Conservation (phyloP, 2,113 vertebrate species). For the Rafetus swinhoei region DNA sequence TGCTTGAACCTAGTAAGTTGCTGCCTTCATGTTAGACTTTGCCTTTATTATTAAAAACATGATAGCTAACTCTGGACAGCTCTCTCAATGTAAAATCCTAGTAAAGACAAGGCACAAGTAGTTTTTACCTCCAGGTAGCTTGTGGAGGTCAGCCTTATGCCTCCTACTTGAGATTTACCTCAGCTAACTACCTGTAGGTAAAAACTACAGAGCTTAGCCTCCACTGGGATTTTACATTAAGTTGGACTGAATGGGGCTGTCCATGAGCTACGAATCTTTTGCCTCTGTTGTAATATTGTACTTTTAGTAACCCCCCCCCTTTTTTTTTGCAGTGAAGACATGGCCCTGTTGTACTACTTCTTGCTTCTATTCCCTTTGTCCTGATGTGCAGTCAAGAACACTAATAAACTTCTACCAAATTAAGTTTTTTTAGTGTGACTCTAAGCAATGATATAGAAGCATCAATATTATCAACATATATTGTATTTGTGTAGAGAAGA, state of each 20-base stretch:
- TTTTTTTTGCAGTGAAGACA: slow-evolving; percentile 44
- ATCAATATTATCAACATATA: slow-evolving; percentile 20
- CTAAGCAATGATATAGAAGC: background rate
- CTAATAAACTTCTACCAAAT: slow-evolving; percentile 13
- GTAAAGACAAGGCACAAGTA: background rate
- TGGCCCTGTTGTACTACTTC: background rate
- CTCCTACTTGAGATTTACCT: background rate
- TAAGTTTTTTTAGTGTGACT: background rate
- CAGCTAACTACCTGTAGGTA: background rate
- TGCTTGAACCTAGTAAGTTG: slow-evolving; percentile 33
- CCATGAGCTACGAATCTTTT: background rate
- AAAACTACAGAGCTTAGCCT: background rate
- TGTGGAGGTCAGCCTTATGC: background rate
- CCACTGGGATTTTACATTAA: background rate
- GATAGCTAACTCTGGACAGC: background rate
- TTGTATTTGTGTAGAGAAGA: slow-evolving; percentile 4
- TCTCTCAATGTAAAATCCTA: background rate
- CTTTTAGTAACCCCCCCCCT: background rate
- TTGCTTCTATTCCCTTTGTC: slow-evolving; percentile 33
- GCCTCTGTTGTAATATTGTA: background rate
- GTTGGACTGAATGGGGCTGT: background rate
- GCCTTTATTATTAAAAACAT: background rate
- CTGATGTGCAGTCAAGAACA: slow-evolving; percentile 42
- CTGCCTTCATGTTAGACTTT: background rate
- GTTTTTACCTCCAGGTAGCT: background rate